A percentile compares a stretch with the other conserved stretches of the same genome.
Conservation (phyloP, 2,888 invertebrate genomes). For the Polylopha cassiicola region DNA sequence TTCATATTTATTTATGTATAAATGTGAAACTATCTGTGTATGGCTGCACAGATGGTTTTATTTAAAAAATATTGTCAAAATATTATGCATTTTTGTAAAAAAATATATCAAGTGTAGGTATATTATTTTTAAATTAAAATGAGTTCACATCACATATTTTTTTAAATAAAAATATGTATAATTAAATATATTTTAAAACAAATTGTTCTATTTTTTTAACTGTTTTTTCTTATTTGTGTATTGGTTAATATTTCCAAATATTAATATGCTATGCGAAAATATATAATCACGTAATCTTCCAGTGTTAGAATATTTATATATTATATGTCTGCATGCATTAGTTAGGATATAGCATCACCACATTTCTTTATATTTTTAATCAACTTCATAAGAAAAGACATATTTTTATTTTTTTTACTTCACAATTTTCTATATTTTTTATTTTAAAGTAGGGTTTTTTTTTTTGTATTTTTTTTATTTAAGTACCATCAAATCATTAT, state of each 20-base stretch:
- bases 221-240: no score
- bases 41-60: slow-evolving; percentile 47
- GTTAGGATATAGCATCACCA: no score
- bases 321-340: slow-evolving; percentile 11
- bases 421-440: no score
- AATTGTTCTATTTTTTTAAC: slow-evolving; percentile 5
- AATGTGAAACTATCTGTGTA: slow-evolving; percentile 38
- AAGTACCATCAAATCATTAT: background rate
- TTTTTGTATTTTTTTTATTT: slow-evolving; percentile 7
- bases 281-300: slow-evolving; percentile 66
- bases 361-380: no score
- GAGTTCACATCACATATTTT: no score
- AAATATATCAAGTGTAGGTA: no score
- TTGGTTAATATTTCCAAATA: no score
- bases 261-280: slow-evolving; percentile 26
- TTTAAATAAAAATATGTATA: no score
- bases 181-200: slow-evolving; percentile 3
- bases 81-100: slow-evolving; percentile 10
- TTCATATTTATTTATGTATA: background rate
- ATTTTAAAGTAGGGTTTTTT: background rate
- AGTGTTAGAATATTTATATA: slow-evolving; percentile 36
- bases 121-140: no score
- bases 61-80: slow-evolving; percentile 25
- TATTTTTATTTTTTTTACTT: no score
- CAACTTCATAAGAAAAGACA: no score